phyloP scores from a whole-genome alignment of 2,113 vertebrate species.

The Lasiurus borealis region DNA sequence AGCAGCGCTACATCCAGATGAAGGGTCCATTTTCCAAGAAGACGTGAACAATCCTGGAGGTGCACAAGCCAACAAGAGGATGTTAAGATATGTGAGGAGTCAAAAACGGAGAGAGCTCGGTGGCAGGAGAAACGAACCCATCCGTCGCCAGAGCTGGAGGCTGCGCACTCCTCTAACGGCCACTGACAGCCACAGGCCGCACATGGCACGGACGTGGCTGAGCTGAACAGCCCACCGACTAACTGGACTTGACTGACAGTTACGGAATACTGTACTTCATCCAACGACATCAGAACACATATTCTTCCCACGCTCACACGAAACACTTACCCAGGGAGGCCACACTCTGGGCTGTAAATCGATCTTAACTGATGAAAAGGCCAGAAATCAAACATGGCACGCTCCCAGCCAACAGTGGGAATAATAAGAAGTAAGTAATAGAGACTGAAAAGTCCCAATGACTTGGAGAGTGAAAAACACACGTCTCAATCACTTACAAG shows the following conservation, averaged over 20 bases:
- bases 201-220: neutral
- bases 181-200: neutral
- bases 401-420: neutral
- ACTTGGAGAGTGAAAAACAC: neutral
- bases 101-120: neutral
- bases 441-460: neutral
- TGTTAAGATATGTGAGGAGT: neutral
- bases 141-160: neutral
- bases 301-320: neutral
- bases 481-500: neutral
- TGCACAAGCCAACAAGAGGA: neutral
- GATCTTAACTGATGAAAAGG: neutral
- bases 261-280: neutral
- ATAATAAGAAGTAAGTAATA: conserved; percentile 37
- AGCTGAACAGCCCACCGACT: neutral
- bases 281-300: neutral
- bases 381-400: neutral
- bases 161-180: neutral
- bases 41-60: neutral
- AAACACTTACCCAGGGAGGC: neutral
- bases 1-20: neutral
- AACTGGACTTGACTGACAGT: neutral
- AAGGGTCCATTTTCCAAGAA: neutral
- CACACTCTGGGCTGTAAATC: neutral
- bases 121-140: neutral